phyloP scores from a whole-genome alignment of 2,113 vertebrate genomes.

The Indicator indicator region DNA sequence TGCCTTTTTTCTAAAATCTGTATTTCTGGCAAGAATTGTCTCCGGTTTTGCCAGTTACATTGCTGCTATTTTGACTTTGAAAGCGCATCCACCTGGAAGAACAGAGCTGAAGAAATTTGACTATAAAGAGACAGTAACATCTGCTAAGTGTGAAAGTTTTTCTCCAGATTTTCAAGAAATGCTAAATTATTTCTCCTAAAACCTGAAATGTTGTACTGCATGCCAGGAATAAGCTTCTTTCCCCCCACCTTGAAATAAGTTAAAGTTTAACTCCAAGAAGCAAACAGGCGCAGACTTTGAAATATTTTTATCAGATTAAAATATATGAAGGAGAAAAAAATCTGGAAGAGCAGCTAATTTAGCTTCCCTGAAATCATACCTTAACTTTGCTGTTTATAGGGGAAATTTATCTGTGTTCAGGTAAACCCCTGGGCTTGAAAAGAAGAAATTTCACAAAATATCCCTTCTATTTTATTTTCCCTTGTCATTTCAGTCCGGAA shows the following conservation, averaged over 20 bases:
- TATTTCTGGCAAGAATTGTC: background rate
- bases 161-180: background rate
- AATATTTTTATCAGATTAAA: constrained; percentile 9
- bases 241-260: background rate
- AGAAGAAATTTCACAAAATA: background rate
- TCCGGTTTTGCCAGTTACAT: background rate
- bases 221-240: background rate
- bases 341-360: background rate
- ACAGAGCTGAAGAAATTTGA: background rate
- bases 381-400: background rate
- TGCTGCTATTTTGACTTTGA: background rate
- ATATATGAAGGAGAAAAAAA: background rate
- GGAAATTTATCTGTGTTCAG: background rate
- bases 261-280: background rate
- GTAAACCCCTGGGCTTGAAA: background rate
- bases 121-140: background rate
- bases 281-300: background rate
- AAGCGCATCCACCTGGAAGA: background rate
- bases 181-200: background rate
- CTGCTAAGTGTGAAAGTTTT: background rate
- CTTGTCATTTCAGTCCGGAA: background rate
- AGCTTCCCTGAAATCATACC: background rate
- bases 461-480: constrained; percentile 16
- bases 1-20: background rate
- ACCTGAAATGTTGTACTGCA: background rate